Conservation (phyloP, 2,888 invertebrate genomes). For the Ferrisia virgata region DNA sequence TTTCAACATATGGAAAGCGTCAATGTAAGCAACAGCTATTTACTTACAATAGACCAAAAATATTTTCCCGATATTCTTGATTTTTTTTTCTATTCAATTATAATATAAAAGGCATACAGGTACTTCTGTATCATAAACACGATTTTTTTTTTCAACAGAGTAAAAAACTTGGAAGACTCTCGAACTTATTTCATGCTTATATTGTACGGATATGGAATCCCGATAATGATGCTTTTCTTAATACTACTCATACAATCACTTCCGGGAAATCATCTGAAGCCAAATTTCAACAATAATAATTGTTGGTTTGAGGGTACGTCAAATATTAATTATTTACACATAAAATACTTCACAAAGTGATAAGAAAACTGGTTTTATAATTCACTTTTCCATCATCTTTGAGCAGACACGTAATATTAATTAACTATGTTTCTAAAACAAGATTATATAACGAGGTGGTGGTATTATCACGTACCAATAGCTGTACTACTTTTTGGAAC, state of each 20-base stretch:
- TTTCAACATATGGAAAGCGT: slow-evolving; percentile 65
- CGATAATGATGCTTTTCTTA: slow-evolving; percentile 58
- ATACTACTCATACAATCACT: slow-evolving; percentile 59
- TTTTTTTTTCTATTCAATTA: background rate
- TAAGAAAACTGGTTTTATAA: background rate
- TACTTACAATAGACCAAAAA: too few species aligned
- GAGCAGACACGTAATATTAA: background rate
- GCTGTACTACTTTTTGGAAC: background rate
- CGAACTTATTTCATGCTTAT: slow-evolving; percentile 57
- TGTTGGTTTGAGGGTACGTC: slow-evolving; percentile 67
- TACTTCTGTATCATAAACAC: background rate
- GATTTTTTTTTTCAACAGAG: background rate
- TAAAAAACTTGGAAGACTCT: background rate
- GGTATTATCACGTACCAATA: background rate
- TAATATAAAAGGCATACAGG: background rate
- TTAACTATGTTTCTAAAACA: slow-evolving; percentile 1
- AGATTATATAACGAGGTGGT: slow-evolving; percentile 28
- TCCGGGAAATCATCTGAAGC: slow-evolving; percentile 59
- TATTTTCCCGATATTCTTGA: background rate
- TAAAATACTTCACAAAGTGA: background rate
- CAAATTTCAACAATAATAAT: slow-evolving; percentile 59
- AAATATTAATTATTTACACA: background rate
- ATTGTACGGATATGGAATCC: slow-evolving; percentile 62
- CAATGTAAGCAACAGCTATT: slow-evolving; percentile 59
- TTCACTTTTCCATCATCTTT: background rate